These are phyloP conservation scores for Drosophila longiperda DNA, from an alignment of 2,888 invertebrate genomes.

Conservation along the genomic window DNA sequence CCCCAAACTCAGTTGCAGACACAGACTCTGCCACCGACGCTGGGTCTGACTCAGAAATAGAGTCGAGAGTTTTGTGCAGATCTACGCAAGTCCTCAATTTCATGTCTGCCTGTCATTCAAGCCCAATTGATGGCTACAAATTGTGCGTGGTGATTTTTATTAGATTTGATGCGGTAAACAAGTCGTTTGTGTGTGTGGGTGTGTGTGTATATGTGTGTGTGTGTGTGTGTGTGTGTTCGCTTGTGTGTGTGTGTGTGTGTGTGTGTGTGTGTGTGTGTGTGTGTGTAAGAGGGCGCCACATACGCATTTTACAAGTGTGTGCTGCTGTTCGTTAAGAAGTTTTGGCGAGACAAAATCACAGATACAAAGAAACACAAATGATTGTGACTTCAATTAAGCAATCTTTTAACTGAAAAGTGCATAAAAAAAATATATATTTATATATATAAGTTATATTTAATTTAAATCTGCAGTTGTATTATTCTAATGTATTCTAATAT, in stretches of 20 bases:
- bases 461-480: no score
- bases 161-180: slow-evolving; percentile 65
- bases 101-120: slow-evolving; percentile 43
- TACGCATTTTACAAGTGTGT: not conserved
- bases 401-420: not conserved
- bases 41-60: not conserved
- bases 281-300: not conserved
- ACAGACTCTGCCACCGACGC: not conserved
- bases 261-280: not conserved
- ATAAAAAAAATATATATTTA: no score
- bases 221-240: not conserved
- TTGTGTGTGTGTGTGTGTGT: not conserved
- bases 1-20: not conserved
- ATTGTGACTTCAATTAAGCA: not conserved
- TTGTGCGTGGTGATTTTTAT: slow-evolving; percentile 66
- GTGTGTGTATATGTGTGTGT: not conserved
- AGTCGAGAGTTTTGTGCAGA: not conserved
- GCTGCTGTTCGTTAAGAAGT: not conserved
- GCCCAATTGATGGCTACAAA: slow-evolving; percentile 64
- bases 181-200: slow-evolving; percentile 27
- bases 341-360: not conserved
- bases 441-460: no score
- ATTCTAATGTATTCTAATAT: no score
- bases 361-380: not conserved
- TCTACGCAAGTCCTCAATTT: not conserved